These are phyloP conservation scores for Aplodontia rufa DNA, from an alignment of 2,113 vertebrate species.

Conservation along the genomic window DNA sequence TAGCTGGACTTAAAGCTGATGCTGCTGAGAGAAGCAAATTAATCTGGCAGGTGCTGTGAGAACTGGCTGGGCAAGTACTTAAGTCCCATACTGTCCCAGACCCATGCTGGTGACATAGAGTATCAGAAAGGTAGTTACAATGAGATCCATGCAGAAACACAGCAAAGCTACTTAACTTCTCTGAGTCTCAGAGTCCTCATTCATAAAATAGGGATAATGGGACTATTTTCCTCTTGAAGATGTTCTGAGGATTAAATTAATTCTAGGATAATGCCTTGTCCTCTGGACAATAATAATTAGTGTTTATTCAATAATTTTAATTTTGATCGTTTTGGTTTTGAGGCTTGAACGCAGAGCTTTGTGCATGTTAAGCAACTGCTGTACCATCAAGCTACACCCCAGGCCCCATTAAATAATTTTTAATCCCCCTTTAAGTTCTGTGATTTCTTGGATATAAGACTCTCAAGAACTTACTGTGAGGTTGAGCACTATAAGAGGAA, in stretches of 20 bases:
- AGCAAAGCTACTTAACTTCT: background rate
- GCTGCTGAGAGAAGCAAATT: background rate
- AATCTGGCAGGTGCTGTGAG: background rate
- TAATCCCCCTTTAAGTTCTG: background rate
- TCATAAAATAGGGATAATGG: background rate
- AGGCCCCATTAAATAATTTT: background rate
- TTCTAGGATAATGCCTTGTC: background rate
- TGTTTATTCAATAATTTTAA: background rate
- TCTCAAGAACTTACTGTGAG: background rate
- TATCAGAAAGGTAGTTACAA: background rate
- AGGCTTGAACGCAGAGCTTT: background rate
- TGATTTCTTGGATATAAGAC: background rate
- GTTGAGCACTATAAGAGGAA: background rate
- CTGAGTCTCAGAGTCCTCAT: background rate
- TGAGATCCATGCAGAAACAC: background rate
- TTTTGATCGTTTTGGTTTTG: background rate
- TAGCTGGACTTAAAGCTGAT: background rate
- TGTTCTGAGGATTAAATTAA: background rate
- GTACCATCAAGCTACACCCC: background rate
- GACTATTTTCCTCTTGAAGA: background rate
- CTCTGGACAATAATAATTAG: background rate
- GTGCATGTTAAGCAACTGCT: no score
- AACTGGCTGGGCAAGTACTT: background rate
- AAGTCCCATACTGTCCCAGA: background rate
- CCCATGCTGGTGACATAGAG: background rate